phyloP scores from a whole-genome alignment of 2,113 vertebrate species.

The Orthonyx spaldingii region DNA sequence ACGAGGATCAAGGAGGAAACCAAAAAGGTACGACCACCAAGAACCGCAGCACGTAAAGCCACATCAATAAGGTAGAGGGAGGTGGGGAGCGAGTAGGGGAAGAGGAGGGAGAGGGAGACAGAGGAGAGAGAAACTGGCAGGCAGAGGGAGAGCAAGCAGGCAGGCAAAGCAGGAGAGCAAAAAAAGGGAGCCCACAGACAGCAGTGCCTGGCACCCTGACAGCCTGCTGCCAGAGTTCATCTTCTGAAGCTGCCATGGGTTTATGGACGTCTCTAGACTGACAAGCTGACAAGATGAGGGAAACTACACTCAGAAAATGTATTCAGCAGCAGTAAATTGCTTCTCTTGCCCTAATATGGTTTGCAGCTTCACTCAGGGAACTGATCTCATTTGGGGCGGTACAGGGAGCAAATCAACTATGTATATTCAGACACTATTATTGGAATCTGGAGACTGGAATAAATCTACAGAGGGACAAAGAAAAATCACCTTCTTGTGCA shows the following conservation, averaged over 20 bases:
- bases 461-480: not conserved
- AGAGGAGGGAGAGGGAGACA: not conserved
- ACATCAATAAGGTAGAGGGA: not conserved
- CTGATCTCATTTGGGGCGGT: not conserved
- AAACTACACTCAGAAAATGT: not conserved
- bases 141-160: not conserved
- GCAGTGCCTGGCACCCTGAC: constrained; percentile 4
- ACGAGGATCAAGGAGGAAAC: not conserved
- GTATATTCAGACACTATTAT: not conserved
- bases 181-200: not conserved
- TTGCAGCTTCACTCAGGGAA: not conserved
- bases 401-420: not conserved
- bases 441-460: not conserved
- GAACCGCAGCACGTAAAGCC: not conserved
- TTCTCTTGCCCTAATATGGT: not conserved
- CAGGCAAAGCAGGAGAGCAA: not conserved
- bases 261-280: constrained; percentile 31
- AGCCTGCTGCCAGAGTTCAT: not conserved
- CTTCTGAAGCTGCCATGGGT: not conserved
- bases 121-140: not conserved
- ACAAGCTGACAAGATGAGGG: constrained; percentile 10
- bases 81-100: not conserved
- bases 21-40: not conserved
- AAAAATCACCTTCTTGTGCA: not conserved
- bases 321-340: constrained; percentile 20